Percentiles rank a stretch among this genome's conserved stretches.
Conservation (phyloP, 64 coral and sea anemone species). For the Pachyseris speciosa region DNA sequence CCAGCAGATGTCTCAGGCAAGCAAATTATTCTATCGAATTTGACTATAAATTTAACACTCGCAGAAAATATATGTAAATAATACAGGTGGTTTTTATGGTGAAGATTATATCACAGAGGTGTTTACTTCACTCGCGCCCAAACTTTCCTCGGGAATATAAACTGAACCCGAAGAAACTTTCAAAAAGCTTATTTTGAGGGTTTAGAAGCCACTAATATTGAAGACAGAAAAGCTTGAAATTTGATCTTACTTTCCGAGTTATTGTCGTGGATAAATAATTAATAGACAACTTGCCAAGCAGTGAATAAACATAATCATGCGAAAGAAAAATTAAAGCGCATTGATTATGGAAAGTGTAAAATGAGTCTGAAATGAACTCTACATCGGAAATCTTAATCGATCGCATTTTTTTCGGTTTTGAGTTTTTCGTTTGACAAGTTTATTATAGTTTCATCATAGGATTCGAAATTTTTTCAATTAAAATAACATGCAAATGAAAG, state of each 20-base stretch:
- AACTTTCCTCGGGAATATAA: neutral
- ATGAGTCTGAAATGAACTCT: no score
- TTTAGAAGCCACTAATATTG: neutral
- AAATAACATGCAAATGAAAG: no score
- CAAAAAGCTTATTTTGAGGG: neutral
- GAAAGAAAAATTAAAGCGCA: neutral
- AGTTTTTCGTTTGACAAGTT: no score
- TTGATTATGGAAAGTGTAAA: neutral
- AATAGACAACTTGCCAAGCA: neutral
- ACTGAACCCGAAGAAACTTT: neutral
- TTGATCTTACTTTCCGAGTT: neutral
- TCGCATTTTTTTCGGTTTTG: no score
- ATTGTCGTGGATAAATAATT: neutral
- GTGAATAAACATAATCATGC: neutral
- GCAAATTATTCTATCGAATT: neutral
- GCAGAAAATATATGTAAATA: neutral
- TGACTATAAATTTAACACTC: no score
- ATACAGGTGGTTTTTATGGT: neutral
- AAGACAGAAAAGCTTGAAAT: neutral
- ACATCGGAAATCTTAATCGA: no score
- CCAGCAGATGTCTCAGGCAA: neutral
- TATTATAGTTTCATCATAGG: no score
- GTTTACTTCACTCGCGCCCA: neutral
- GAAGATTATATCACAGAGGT: neutral
- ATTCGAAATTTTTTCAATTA: no score